Evolutionary conservation across 1,140 invertebrate genomes (phyloP).

Genomic region (Metaphire vulgaris): DNA sequence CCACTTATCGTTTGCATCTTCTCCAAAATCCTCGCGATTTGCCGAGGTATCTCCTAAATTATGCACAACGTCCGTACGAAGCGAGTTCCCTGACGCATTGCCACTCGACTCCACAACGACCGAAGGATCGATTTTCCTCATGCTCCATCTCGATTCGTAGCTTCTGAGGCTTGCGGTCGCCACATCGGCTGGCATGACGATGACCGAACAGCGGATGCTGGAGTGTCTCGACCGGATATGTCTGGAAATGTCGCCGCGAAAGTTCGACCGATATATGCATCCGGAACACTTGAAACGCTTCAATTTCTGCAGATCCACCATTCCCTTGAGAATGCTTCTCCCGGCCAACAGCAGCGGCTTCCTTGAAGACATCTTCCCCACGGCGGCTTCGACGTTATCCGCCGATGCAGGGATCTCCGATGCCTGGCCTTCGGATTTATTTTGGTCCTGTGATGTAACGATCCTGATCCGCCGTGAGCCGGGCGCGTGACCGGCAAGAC

Average conservation of each 20-base stretch:
- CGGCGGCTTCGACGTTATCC: neutral
- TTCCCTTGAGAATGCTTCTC: slow-evolving; percentile 15
- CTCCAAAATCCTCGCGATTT: neutral
- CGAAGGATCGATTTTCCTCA: neutral
- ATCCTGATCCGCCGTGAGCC: neutral
- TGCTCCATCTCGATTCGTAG: slow-evolving; percentile 34
- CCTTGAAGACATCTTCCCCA: neutral
- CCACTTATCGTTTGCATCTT: neutral
- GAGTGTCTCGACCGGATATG: slow-evolving; percentile 51
- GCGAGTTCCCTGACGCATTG: neutral
- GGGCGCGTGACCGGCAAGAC: neutral
- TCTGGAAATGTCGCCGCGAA: slow-evolving; percentile 42
- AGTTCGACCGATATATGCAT: slow-evolving; percentile 48
- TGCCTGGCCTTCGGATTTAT: neutral
- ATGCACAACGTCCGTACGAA: neutral
- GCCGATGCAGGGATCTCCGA: neutral
- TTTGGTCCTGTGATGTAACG: neutral
- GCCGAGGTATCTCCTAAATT: neutral
- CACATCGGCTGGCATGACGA: slow-evolving; percentile 37
- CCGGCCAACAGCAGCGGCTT: neutral
- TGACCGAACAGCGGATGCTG: slow-evolving; percentile 30
- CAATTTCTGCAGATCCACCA: slow-evolving; percentile 42
- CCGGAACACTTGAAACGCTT: slow-evolving; percentile 45
- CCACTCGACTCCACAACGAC: neutral
- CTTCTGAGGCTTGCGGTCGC: slow-evolving; percentile 35